These are phyloP conservation scores for Alectura lathami DNA, from an alignment of 2,113 vertebrate genomes.

Conservation along the genomic window DNA sequence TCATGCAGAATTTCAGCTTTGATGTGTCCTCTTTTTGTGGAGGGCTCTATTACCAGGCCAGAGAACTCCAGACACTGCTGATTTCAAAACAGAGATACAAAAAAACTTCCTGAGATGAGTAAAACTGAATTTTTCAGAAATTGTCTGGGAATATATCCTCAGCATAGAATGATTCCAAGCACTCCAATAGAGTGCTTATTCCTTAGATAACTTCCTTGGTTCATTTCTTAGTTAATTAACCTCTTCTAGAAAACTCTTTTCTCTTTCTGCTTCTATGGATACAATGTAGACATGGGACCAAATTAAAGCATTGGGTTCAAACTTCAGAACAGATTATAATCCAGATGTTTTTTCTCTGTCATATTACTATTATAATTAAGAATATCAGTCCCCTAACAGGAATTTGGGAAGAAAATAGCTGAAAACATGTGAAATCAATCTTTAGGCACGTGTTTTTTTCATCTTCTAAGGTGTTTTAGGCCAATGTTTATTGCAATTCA, in stretches of 20 bases:
- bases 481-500: background rate
- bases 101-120: background rate
- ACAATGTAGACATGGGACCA: background rate
- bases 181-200: background rate
- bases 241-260: background rate
- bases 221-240: background rate
- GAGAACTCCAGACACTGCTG: background rate
- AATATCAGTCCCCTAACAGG: background rate
- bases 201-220: background rate
- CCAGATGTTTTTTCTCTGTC: background rate
- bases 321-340: background rate
- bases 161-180: background rate
- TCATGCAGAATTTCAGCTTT: background rate
- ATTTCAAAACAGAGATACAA: background rate
- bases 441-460: background rate
- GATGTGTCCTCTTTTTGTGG: background rate
- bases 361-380: background rate
- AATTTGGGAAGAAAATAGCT: background rate
- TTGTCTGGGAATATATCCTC: background rate
- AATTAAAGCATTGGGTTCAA: background rate
- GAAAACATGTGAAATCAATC: background rate
- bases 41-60: background rate
- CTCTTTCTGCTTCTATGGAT: background rate
- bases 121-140: background rate
- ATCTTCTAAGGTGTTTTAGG: background rate